Percentiles rank a stretch among this genome's conserved stretches.
These are phyloP conservation scores for Drepana arcuata DNA, from an alignment of 1,140 invertebrate genomes.

Conservation along the genomic window DNA sequence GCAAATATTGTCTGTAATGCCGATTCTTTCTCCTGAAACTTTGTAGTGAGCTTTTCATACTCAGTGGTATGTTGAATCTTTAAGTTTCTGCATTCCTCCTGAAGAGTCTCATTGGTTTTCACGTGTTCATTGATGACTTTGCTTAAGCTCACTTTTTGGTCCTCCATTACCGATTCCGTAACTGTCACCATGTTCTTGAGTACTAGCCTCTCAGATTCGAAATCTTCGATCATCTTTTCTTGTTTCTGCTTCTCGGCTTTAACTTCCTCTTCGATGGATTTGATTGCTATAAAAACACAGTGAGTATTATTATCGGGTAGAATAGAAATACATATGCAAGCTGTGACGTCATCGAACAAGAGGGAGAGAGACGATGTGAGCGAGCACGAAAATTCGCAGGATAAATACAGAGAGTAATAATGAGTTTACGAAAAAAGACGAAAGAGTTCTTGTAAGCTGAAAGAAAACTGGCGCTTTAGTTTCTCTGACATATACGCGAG, in stretches of 20 bases:
- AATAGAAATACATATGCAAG: no score
- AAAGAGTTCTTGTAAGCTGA: no score
- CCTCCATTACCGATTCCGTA: slow-evolving; percentile 45
- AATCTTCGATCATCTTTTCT: slow-evolving; percentile 38
- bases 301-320: no score
- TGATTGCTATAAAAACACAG: slow-evolving; percentile 37
- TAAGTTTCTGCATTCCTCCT: no score
- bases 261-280: slow-evolving; percentile 29
- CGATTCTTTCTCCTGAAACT: slow-evolving; percentile 22
- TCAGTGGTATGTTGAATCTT: no score
- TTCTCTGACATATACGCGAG: no score
- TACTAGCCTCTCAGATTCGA: slow-evolving; percentile 36
- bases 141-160: slow-evolving; percentile 2
- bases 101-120: neutral
- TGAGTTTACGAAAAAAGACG: no score
- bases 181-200: slow-evolving; percentile 42
- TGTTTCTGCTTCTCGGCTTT: slow-evolving; percentile 27
- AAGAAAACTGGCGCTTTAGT: no score
- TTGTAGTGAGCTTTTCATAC: slow-evolving; percentile 11
- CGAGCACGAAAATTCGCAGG: no score
- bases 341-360: no score
- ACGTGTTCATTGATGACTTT: neutral
- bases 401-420: no score
- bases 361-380: no score
- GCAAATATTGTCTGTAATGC: slow-evolving; percentile 15